Percentiles rank a stretch among this genome's conserved stretches.
Evolutionary conservation across 2,888 invertebrate species (phyloP).

Genomic region (Epistrophe grossulariae): DNA sequence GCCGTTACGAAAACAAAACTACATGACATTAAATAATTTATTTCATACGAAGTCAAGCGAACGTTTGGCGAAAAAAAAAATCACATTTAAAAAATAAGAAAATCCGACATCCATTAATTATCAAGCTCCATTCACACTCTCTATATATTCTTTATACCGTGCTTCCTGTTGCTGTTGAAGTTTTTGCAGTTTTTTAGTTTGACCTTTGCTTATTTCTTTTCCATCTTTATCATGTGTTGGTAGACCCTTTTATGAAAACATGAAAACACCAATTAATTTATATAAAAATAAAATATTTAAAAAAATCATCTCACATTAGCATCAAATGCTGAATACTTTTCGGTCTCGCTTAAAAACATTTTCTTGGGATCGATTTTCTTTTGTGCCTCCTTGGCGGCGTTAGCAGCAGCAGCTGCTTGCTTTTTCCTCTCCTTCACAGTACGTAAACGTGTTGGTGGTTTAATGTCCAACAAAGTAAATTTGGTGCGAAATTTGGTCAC

Average conservation of each 20-base stretch:
- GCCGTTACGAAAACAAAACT: conserved; percentile 9
- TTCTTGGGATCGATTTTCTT: conserved; percentile 93
- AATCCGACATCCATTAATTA: neutral
- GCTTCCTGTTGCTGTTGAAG: conserved; percentile 95
- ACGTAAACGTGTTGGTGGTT: too few relatives aligned
- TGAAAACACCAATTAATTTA: conserved; percentile 6
- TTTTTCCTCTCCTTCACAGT: conserved; percentile 93
- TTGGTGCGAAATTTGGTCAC: too few relatives aligned
- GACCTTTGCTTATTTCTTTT: conserved; percentile 96
- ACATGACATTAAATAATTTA: conserved; percentile 12
- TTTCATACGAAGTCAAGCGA: conserved; percentile 26
- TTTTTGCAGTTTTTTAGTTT: conserved; percentile 94
- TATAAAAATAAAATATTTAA: neutral
- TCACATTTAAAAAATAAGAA: neutral
- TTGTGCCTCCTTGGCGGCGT: conserved; percentile 92
- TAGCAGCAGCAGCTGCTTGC: conserved; percentile 88
- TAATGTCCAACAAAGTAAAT: too few relatives aligned
- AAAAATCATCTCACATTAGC: conserved; percentile 87
- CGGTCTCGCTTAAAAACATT: conserved; percentile 92
- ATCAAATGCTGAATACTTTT: conserved; percentile 97
- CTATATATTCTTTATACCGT: conserved; percentile 92
- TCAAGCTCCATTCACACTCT: conserved; percentile 76
- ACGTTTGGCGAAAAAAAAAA: conserved; percentile 12
- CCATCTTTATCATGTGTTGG: conserved; percentile 96
- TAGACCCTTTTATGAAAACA: conserved; percentile 89